phyloP scores from a whole-genome alignment of 2,888 invertebrate species.

The Leptothorax acervorum region DNA sequence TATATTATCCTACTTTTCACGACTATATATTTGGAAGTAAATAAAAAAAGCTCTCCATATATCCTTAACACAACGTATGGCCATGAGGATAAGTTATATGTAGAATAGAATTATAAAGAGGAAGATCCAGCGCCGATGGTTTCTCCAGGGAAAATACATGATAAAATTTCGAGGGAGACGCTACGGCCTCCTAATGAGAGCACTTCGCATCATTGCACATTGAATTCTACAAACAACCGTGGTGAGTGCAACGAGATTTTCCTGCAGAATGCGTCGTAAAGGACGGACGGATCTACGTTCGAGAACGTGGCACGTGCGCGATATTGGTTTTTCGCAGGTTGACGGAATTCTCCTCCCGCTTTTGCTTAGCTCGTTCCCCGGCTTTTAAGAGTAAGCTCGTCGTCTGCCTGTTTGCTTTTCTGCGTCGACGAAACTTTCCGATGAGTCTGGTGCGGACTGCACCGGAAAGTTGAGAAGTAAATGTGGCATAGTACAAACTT shows the following conservation, averaged over 20 bases:
- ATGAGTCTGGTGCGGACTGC: slow-evolving; percentile 1
- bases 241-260: slow-evolving; percentile 41
- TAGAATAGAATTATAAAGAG: too few species aligned
- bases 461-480: slow-evolving; percentile 12
- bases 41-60: too few species aligned
- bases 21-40: too few species aligned
- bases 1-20: too few species aligned
- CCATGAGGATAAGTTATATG: too few species aligned
- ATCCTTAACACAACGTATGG: too few species aligned
- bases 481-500: slow-evolving; percentile 20
- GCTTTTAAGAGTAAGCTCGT: slow-evolving; percentile 34
- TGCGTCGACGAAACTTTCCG: slow-evolving; percentile 30
- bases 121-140: too few species aligned
- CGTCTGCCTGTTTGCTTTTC: slow-evolving; percentile 29
- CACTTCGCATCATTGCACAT: slow-evolving; percentile 50
- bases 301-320: slow-evolving; percentile 34
- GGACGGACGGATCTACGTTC: slow-evolving; percentile 29
- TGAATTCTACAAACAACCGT: slow-evolving; percentile 47
- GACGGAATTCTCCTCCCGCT: slow-evolving; percentile 12
- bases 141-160: slow-evolving; percentile 24
- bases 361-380: slow-evolving; percentile 17
- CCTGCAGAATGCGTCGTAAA: slow-evolving; percentile 33
- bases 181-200: slow-evolving; percentile 8
- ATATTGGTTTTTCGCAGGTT: slow-evolving; percentile 43
- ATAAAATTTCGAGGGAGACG: slow-evolving; percentile 27